Evolutionary conservation across 35 echinoderm and acorn worm species (phyloP).

Genomic region (Lytechinus pictus): DNA sequence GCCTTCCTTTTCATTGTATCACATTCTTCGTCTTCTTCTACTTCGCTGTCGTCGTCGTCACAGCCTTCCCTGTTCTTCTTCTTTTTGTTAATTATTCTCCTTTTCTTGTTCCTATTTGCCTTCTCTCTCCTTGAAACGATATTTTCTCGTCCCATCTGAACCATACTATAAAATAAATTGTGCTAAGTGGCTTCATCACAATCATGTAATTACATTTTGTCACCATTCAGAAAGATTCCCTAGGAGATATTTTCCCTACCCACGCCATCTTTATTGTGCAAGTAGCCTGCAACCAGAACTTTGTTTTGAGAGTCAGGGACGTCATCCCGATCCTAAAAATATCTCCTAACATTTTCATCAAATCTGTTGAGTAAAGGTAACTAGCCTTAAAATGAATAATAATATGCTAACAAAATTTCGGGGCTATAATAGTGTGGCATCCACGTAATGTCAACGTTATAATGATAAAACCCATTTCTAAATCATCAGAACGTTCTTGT

Average conservation of each 20-base stretch:
- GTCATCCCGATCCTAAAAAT: background rate
- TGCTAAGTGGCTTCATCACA: background rate
- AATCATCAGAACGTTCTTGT: no score
- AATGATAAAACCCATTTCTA: no score
- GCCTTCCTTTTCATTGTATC: no score
- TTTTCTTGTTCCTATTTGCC: background rate
- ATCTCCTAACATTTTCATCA: background rate
- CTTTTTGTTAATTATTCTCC: background rate
- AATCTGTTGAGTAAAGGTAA: background rate
- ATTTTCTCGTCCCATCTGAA: background rate
- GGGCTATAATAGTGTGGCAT: no score
- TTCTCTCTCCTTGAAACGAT: background rate
- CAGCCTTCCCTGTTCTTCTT: background rate
- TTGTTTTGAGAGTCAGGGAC: background rate
- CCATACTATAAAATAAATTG: background rate
- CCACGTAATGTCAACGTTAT: no score
- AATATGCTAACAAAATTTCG: background rate
- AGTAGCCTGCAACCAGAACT: background rate
- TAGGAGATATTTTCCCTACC: background rate
- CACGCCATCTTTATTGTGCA: background rate
- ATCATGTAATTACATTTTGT: background rate
- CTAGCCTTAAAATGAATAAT: background rate
- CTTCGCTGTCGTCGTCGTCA: no score
- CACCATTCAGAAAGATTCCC: background rate
- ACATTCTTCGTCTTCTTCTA: no score